Conservation (phyloP, 2,888 invertebrate genomes). For the Ceriagrion tenellum region DNA sequence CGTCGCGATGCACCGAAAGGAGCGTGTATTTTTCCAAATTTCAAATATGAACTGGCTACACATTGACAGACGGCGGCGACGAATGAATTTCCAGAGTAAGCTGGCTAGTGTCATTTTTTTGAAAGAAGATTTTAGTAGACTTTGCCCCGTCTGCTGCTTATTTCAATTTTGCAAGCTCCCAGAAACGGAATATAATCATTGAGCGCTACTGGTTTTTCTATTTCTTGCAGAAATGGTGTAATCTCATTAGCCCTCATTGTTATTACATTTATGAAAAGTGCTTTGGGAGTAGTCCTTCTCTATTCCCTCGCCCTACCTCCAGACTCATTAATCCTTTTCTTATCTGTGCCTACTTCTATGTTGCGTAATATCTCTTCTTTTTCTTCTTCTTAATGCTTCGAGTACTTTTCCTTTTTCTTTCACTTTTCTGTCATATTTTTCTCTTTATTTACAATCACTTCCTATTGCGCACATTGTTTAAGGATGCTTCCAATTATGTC, state of each 20-base stretch:
- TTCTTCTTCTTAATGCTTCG: too few relatives aligned
- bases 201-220: too few relatives aligned
- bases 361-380: too few relatives aligned
- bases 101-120: not conserved
- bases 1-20: constrained; percentile 1
- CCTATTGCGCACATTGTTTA: too few relatives aligned
- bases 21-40: not conserved
- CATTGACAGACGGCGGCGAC: not conserved
- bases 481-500: too few relatives aligned
- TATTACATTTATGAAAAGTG: not conserved
- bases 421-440: too few relatives aligned
- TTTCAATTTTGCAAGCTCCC: not conserved
- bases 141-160: not conserved
- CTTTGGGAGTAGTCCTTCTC: not conserved
- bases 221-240: not conserved
- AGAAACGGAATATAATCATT: not conserved
- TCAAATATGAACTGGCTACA: not conserved
- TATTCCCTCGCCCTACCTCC: too few relatives aligned
- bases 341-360: too few relatives aligned
- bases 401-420: too few relatives aligned
- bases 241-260: not conserved
- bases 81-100: not conserved
- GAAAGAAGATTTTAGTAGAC: not conserved
- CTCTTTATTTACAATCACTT: too few relatives aligned
- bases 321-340: not conserved